Evolutionary conservation across 64 coral and sea anemone species (phyloP), one percentile per base, ranked within the genome.

Genomic region (Exaiptasia diaphana): DNA sequence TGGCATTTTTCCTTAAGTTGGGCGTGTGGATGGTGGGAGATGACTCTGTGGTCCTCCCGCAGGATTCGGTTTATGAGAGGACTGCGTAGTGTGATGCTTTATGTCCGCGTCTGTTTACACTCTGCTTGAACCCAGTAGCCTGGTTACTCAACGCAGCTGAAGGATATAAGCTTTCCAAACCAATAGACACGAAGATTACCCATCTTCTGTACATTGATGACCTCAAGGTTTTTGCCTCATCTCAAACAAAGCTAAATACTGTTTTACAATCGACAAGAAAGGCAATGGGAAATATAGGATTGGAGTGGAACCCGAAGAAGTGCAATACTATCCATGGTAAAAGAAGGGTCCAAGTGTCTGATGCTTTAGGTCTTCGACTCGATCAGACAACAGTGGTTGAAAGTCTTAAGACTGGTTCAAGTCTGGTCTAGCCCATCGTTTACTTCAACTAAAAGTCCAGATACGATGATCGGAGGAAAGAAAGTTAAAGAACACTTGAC

Each of bases 211-310:
- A 44, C 48, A 50, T 50, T 15, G 43, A 74, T 32, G n/a, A n/a
- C n/a, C n/a, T n/a, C n/a, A n/a, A n/a, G n/a, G n/a, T n/a, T n/a
- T n/a, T n/a, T n/a, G n/a, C n/a, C n/a, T n/a, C n/a, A n/a, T n/a
- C n/a, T n/a, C n/a, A n/a, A n/a, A n/a, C n/a, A n/a, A n/a, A n/a
- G 71, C 23, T 74, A 17, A 74, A 74, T 48, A 74, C 25, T 50
- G 29, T 74, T 50, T 28, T 50, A 18, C 30, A 32, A 21, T 74
- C 71, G 48, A 41, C 45, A 20, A 74, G 44, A 3, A 15, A 22
- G 15, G 42, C 71, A 24, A 52, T 74, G 71, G 9, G 36, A 48
- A 48, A 74, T 32, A 74, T 74, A 28, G 71, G 71, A 9, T 50
- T 74, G 35, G 23, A 11, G 4, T 74, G 43, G 71, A 74, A 36